phyloP scores from a whole-genome alignment of 1,140 invertebrate species.

The Chironomus striatipennis region DNA sequence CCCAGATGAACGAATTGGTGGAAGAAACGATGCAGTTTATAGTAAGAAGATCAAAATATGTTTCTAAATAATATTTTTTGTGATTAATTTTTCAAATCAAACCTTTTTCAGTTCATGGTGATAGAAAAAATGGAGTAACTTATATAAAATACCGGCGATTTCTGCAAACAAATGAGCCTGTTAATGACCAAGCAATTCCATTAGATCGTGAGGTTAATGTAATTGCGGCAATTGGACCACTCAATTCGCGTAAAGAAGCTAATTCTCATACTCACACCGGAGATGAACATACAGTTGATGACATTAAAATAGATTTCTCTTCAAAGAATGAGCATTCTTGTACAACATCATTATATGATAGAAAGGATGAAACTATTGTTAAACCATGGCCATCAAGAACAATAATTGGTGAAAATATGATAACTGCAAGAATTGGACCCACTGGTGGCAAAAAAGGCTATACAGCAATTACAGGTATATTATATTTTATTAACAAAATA shows the following conservation, averaged over 20 bases:
- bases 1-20: slow-evolving; percentile 71
- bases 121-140: slow-evolving; percentile 69
- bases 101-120: slow-evolving; percentile 49
- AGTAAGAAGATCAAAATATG: slow-evolving; percentile 37
- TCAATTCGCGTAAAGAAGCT: slow-evolving; percentile 70
- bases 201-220: slow-evolving; percentile 57
- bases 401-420: slow-evolving; percentile 51
- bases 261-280: slow-evolving; percentile 63
- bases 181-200: slow-evolving; percentile 60
- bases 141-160: slow-evolving; percentile 70
- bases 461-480: slow-evolving; percentile 61
- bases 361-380: slow-evolving; percentile 45
- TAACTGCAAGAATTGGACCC: slow-evolving; percentile 72
- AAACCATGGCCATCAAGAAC: slow-evolving; percentile 57
- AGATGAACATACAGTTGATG: slow-evolving; percentile 60
- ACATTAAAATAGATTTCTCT: slow-evolving; percentile 66
- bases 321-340: slow-evolving; percentile 41
- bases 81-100: too few species aligned
- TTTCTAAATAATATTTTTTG: too few species aligned
- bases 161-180: slow-evolving; percentile 62
- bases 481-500: slow-evolving; percentile 25
- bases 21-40: slow-evolving; percentile 67
- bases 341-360: slow-evolving; percentile 38
- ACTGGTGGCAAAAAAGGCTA: slow-evolving; percentile 74
- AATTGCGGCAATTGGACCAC: slow-evolving; percentile 79